Base-by-base conservation (phyloP, 2,797 vertebrate species). In the Novumbra hubbsi region DNA sequence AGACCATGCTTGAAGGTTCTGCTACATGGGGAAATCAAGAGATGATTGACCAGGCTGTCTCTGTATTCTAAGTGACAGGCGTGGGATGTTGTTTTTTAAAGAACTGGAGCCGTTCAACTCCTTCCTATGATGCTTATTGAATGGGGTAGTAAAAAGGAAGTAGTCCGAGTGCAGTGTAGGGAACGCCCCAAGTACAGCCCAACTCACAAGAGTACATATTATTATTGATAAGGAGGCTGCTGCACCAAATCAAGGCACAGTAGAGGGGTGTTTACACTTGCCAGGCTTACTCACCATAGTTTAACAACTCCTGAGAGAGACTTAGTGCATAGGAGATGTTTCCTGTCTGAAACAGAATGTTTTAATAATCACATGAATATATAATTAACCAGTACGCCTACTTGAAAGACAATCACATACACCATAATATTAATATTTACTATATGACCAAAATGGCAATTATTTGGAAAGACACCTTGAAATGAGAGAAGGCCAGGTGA, bases 401-500 rank as follows among this genome's bases (percentile, higher is more conserved):
- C 19, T 52, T 65, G 41, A 50, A 28, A 49, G 11, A 21, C 2
- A 57, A 57, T 57, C 52, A 12, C 4, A 57, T 21, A 21, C 52
- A 57, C 21, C n/a, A 21, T 57, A 5, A 52, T 27, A 48, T 17
- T 21, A 19, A 62, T 19, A 27, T 32, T n/a, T 2, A 45, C 12
- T 21, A 16, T 19, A 2, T 1, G 5, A 3, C 1, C 62, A 38
- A 55, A 12, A 49, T 5, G n/a, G 0, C 27, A 45, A 41, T 70
- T 2, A 17, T 50, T 68, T 19, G 4, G 11, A 7, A 38, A 63
- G 71, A 11, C 73, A 96, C 96, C 94, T 96, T 97, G 84, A 96
- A 99, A 86, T 96, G 95, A 82, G 97, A 96, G 81, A 97, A 99
- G 14, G 97, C 97, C 45, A 99, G 88, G 68, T 98, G 94, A 83